phyloP scores from a whole-genome alignment of 2,888 invertebrate genomes.

The Hyposoter dolosus region DNA sequence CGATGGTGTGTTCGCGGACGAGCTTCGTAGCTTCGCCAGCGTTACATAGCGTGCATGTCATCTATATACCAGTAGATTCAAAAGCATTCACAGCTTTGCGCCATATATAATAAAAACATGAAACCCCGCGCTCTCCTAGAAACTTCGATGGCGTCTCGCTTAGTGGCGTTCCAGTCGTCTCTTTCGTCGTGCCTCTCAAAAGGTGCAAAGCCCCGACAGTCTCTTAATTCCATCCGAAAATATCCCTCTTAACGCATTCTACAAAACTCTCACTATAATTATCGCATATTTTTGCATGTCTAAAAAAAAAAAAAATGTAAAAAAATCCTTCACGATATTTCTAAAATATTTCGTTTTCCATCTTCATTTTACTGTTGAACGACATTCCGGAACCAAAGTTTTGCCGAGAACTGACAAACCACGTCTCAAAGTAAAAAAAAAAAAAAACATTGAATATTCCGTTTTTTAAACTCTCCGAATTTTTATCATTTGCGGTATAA shows the following conservation, averaged over 20 bases:
- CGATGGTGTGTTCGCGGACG: constrained; percentile 50
- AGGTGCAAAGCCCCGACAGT: constrained; percentile 35
- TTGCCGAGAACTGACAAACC: not conserved
- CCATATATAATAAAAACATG: constrained; percentile 27
- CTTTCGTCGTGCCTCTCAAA: constrained; percentile 8
- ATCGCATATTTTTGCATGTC: constrained; percentile 35
- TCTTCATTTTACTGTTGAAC: not conserved
- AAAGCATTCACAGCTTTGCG: constrained; percentile 40
- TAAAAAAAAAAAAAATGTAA: not conserved
- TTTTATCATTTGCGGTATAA: too few species aligned
- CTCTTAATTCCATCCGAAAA: constrained; percentile 61
- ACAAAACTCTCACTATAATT: constrained; percentile 16
- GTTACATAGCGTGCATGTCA: constrained; percentile 23
- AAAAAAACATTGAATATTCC: not conserved
- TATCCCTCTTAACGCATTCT: constrained; percentile 53
- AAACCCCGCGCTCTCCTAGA: constrained; percentile 9
- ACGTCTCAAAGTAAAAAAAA: not conserved
- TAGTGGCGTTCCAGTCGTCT: not conserved
- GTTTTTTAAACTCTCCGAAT: not conserved
- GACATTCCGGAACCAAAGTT: not conserved
- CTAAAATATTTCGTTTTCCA: not conserved
- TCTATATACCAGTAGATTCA: constrained; percentile 26
- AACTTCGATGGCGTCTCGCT: constrained; percentile 45
- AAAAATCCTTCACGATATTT: not conserved
- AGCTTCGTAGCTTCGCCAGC: constrained; percentile 47